A percentile compares a stretch with the other conserved stretches of the same genome.
These are phyloP conservation scores for Eledone cirrhosa DNA, from an alignment of 2,888 invertebrate genomes.

Conservation along the genomic window DNA sequence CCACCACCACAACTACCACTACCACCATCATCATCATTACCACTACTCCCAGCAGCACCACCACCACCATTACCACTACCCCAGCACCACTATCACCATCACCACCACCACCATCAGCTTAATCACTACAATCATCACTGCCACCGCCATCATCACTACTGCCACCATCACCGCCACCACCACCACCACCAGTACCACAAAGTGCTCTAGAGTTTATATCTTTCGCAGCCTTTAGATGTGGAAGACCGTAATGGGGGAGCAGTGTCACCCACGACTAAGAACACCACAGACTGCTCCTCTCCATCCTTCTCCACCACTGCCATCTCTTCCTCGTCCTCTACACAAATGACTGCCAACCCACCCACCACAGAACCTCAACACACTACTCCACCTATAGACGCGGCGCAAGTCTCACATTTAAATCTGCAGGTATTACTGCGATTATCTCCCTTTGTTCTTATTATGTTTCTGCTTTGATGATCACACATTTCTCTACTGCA, in stretches of 20 bases:
- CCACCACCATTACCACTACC: too few species aligned
- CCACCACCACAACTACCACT: too few species aligned
- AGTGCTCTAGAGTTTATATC: neutral
- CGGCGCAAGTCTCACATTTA: constrained; percentile 17
- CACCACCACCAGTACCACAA: too few species aligned
- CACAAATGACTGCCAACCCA: neutral
- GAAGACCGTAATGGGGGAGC: neutral
- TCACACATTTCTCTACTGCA: constrained; percentile 5
- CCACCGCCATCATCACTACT: too few species aligned
- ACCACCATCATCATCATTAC: too few species aligned
- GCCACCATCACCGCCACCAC: too few species aligned
- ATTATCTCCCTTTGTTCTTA: neutral
- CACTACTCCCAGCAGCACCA: too few species aligned
- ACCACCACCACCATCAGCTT: too few species aligned
- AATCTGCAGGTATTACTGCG: neutral
- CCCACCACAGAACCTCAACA: constrained; percentile 8
- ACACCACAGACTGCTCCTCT: constrained; percentile 7
- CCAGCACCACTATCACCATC: too few species aligned
- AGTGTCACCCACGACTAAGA: constrained; percentile 20
- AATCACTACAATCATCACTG: too few species aligned
- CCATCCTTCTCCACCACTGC: too few species aligned
- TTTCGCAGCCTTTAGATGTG: constrained; percentile 25
- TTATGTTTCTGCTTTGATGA: neutral
- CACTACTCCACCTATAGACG: constrained; percentile 24
- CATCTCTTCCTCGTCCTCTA: too few species aligned